A percentile compares a stretch with the other conserved stretches of the same genome.
Conservation (phyloP, 2,113 vertebrate genomes). For the Ammodytes marinus region DNA sequence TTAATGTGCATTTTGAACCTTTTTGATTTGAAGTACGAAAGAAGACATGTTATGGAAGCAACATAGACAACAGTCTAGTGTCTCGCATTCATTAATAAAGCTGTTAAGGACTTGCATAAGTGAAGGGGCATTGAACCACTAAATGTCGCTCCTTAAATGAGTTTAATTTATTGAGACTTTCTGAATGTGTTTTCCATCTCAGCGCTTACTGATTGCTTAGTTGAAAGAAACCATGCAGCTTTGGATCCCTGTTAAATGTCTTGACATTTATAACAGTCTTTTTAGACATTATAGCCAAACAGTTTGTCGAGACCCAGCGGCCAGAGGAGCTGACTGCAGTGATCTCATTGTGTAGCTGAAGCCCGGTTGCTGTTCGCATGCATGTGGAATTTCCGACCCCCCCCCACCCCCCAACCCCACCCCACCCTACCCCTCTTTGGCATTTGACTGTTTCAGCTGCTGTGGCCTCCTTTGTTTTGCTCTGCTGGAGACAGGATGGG, state of each 20-base stretch:
- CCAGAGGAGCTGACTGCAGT: conserved; percentile 73
- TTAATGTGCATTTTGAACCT: too few species aligned
- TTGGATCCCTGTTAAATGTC: background rate
- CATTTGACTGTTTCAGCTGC: conserved; percentile 74
- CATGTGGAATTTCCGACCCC: conserved; percentile 77
- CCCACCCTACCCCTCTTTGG: conserved; percentile 41
- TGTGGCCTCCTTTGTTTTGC: conserved; percentile 21
- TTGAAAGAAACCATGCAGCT: background rate
- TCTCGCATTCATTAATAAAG: too few species aligned
- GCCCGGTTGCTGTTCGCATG: conserved; percentile 60
- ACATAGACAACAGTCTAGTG: too few species aligned
- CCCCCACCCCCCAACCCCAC: conserved; percentile 21
- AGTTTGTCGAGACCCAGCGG: conserved; percentile 4
- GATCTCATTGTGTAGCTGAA: conserved; percentile 67
- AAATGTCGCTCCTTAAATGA: too few species aligned
- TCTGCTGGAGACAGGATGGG: conserved; percentile 49
- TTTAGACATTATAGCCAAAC: background rate
- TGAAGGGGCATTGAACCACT: too few species aligned
- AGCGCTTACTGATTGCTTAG: background rate
- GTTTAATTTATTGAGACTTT: too few species aligned
- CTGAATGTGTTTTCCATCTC: too few species aligned
- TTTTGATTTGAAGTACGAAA: too few species aligned
- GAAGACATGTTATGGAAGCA: too few species aligned
- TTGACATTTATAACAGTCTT: too few species aligned
- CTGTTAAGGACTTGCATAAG: too few species aligned